Percentiles rank a stretch among this genome's conserved stretches.
Conservation (phyloP, 2,113 vertebrate genomes). For the Centropus unirufus region DNA sequence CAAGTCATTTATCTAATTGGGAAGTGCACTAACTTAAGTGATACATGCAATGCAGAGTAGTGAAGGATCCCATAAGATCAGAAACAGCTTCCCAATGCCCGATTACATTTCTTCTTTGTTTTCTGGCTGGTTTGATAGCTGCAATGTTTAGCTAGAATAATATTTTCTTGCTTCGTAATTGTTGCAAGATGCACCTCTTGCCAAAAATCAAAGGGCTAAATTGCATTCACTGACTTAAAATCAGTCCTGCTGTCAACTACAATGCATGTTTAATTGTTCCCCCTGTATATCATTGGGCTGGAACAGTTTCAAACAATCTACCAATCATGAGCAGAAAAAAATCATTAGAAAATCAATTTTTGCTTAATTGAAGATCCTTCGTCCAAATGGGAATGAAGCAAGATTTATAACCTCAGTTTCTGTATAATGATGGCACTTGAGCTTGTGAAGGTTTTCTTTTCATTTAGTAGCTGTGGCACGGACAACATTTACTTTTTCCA, state of each 20-base stretch:
- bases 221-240: conserved; percentile 48
- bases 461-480: neutral
- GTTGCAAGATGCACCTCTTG: neutral
- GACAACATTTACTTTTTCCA: neutral
- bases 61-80: neutral
- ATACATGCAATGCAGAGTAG: neutral
- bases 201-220: conserved; percentile 40
- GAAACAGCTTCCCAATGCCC: neutral
- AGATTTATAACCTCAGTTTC: conserved; percentile 67
- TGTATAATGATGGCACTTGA: conserved; percentile 33
- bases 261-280: conserved; percentile 57
- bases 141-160: neutral
- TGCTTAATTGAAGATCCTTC: conserved; percentile 79
- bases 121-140: neutral
- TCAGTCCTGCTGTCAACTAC: conserved; percentile 36
- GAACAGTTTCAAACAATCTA: conserved; percentile 68
- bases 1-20: neutral
- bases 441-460: conserved; percentile 35
- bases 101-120: neutral
- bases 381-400: conserved; percentile 67
- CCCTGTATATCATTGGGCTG: conserved; percentile 25
- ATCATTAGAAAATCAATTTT: conserved; percentile 81
- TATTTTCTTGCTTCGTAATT: neutral
- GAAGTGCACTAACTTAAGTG: neutral
- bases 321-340: conserved; percentile 55